phyloP scores from a whole-genome alignment of 2,797 vertebrate species.

The Rhadinocentrus ornatus region DNA sequence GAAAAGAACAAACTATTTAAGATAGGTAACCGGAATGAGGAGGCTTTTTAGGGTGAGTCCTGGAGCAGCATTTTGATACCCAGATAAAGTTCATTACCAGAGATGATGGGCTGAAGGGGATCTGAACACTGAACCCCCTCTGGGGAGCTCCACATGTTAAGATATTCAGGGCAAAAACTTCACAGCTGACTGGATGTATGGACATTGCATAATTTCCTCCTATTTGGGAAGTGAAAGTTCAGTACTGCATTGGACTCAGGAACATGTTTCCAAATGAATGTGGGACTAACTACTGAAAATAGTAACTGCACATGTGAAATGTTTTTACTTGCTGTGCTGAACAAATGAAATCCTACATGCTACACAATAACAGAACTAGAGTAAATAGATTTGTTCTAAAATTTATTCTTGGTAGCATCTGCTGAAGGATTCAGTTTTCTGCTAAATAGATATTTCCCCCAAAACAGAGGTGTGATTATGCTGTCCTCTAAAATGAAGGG shows the following conservation, averaged over 20 bases:
- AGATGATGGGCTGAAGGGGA: conserved; percentile 61
- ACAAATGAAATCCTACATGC: conserved; percentile 17
- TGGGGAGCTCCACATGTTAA: conserved; percentile 38
- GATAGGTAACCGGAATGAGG: conserved; percentile 32
- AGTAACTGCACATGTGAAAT: conserved; percentile 26
- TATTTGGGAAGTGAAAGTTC: conserved; percentile 60
- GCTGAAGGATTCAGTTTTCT: background rate
- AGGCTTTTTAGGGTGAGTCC: conserved; percentile 27
- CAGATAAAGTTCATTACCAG: conserved; percentile 69
- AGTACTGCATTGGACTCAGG: conserved; percentile 36
- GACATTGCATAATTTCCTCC: conserved; percentile 46
- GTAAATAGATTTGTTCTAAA: conserved; percentile 1
- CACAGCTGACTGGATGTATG: conserved; percentile 60
- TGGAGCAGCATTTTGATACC: conserved; percentile 48
- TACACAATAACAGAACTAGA: conserved; percentile 1
- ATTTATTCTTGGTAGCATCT: background rate
- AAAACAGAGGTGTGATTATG: conserved; percentile 17
- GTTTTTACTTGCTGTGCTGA: conserved; percentile 17
- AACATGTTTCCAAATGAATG: conserved; percentile 42
- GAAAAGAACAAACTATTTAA: conserved; percentile 43
- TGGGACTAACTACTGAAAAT: conserved; percentile 34
- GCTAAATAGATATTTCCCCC: conserved; percentile 1
- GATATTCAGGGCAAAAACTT: conserved; percentile 50
- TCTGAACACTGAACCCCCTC: conserved; percentile 66
- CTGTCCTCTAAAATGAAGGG: background rate